Conservation (phyloP, 64 coral and sea anemone species). For the Montipora efflorescens region DNA sequence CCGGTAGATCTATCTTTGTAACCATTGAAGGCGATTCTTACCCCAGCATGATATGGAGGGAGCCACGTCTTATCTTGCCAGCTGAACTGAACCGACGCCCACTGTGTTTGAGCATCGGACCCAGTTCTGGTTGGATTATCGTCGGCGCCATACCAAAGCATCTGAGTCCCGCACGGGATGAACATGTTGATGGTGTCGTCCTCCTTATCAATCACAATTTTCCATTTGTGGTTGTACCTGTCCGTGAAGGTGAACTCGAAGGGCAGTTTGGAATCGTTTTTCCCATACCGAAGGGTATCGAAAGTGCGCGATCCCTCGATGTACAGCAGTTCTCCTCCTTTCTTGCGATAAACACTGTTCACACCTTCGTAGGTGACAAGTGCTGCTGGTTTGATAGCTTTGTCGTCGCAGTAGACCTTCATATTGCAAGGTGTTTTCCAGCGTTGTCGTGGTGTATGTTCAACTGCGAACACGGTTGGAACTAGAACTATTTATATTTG, state of each 20-base stretch:
- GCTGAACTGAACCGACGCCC: slow-evolving; percentile 47
- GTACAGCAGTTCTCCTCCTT: slow-evolving; percentile 46
- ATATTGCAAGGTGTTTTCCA: slow-evolving; percentile 10
- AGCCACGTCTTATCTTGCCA: slow-evolving; percentile 23
- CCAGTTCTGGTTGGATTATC: slow-evolving; percentile 62
- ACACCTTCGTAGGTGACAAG: slow-evolving; percentile 28
- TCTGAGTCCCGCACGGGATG: slow-evolving; percentile 54
- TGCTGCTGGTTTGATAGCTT: slow-evolving; percentile 23
- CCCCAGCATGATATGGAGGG: slow-evolving; percentile 39
- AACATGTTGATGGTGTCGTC: slow-evolving; percentile 57
- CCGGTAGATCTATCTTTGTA: slow-evolving; percentile 53
- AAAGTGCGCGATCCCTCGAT: slow-evolving; percentile 50
- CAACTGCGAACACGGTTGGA: too few relatives aligned
- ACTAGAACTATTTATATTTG: neutral
- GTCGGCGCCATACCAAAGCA: slow-evolving; percentile 59
- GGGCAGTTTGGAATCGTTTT: slow-evolving; percentile 38
- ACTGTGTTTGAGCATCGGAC: slow-evolving; percentile 60
- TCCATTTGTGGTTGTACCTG: slow-evolving; percentile 53
- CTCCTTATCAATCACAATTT: slow-evolving; percentile 35
- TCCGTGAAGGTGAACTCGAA: slow-evolving; percentile 58
- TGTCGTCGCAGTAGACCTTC: slow-evolving; percentile 33
- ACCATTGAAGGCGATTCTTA: slow-evolving; percentile 43
- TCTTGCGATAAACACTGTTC: slow-evolving; percentile 41
- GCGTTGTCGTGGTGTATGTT: neutral
- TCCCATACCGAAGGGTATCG: slow-evolving; percentile 44